Conservation (phyloP, 23 tunicate species). For the Trididemnum clinides region DNA sequence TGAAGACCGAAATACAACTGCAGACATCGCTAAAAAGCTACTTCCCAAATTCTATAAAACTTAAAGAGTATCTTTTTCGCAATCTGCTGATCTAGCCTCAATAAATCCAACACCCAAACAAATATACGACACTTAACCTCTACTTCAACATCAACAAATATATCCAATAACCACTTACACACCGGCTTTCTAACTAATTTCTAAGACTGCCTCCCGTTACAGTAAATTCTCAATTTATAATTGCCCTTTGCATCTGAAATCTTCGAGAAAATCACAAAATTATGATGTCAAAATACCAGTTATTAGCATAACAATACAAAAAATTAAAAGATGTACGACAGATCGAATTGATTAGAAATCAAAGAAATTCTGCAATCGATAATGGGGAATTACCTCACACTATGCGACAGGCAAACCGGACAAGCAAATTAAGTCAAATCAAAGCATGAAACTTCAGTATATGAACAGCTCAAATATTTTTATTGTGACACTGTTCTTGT, state of each 20-base stretch:
- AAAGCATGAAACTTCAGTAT: too few species aligned
- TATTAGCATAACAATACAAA: background rate
- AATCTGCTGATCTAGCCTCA: background rate
- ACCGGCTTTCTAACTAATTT: background rate
- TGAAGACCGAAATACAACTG: background rate
- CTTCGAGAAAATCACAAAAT: background rate
- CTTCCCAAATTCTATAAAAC: background rate
- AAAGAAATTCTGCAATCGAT: background rate
- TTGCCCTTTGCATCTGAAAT: background rate
- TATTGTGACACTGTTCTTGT: too few species aligned
- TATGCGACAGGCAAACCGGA: too few species aligned
- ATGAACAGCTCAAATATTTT: too few species aligned
- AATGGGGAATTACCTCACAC: background rate
- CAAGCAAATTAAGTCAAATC: too few species aligned
- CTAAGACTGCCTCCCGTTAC: background rate
- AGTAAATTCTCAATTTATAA: background rate
- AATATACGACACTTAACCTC: too few species aligned
- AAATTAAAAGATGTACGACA: background rate
- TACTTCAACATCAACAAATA: background rate
- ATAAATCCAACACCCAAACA: background rate
- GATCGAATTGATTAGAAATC: background rate
- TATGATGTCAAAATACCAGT: background rate
- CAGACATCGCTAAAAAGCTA: background rate
- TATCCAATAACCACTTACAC: background rate
- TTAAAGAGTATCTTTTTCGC: background rate